phyloP scores from a whole-genome alignment of 2,113 vertebrate species.

The Chionomys nivalis region DNA sequence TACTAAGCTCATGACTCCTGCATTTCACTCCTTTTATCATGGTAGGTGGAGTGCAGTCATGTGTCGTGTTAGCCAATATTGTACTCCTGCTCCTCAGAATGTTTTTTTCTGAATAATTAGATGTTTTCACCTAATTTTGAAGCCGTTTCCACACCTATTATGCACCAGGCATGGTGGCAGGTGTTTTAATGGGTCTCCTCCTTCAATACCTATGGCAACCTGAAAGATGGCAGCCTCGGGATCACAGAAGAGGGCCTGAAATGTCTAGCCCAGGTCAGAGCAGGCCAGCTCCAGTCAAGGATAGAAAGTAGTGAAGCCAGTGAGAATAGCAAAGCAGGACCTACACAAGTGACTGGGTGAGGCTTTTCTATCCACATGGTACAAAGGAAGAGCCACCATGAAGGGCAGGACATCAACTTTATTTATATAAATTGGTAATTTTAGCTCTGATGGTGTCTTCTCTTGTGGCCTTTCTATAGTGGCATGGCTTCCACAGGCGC shows the following conservation, averaged over 20 bases:
- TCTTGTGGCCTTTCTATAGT: background rate
- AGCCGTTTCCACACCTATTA: slow-evolving; percentile 21
- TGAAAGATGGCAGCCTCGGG: slow-evolving; percentile 10
- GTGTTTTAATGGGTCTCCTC: background rate
- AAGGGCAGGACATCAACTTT: background rate
- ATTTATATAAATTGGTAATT: background rate
- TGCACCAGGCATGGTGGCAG: background rate
- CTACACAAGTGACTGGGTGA: background rate
- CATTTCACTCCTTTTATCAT: slow-evolving; percentile 61
- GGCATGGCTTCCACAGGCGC: background rate
- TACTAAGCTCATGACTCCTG: slow-evolving; percentile 47
- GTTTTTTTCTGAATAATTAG: slow-evolving; percentile 71
- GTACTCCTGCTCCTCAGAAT: background rate
- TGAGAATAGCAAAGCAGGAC: background rate
- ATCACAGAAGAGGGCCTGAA: slow-evolving; percentile 26
- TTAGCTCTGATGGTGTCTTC: background rate
- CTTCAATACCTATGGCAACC: slow-evolving; percentile 3
- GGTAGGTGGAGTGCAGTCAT: slow-evolving; percentile 37
- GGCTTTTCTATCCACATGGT: background rate
- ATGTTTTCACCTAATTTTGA: slow-evolving; percentile 57
- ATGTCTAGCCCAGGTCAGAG: background rate
- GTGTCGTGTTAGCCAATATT: slow-evolving; percentile 23
- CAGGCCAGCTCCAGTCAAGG: background rate
- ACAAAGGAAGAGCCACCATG: background rate
- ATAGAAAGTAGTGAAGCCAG: background rate